Conservation (phyloP, 2,888 invertebrate genomes). For the Calameuta pallipes region DNA sequence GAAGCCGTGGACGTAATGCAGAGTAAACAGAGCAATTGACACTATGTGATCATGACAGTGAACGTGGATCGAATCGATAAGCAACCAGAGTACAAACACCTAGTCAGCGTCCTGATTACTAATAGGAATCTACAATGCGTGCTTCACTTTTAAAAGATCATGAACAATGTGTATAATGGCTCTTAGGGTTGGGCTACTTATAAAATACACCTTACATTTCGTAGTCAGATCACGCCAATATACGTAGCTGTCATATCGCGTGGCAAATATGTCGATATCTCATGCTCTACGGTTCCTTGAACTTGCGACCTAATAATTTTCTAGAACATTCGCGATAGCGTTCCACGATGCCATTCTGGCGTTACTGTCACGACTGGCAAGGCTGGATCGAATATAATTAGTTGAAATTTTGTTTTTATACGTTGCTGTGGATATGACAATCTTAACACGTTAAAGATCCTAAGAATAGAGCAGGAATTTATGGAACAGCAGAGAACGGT, state of each 20-base stretch:
- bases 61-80: neutral
- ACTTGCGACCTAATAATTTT: conserved; percentile 55
- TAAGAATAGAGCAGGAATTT: neutral
- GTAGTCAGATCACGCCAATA: neutral
- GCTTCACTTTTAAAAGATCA: neutral
- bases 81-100: neutral
- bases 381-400: neutral
- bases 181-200: neutral
- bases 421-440: neutral
- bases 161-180: neutral
- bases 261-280: conserved; percentile 21
- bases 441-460: neutral
- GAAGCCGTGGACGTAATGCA: neutral
- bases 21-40: conserved; percentile 5
- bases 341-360: neutral
- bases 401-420: neutral
- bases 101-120: conserved; percentile 18
- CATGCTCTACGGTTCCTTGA: conserved; percentile 45
- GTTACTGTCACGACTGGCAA: neutral
- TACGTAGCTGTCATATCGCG: conserved; percentile 21
- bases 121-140: conserved; percentile 7
- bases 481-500: neutral
- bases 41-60: neutral
- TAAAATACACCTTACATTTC: neutral
- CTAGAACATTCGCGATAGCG: conserved; percentile 29